Evolutionary conservation across 2,797 vertebrate genomes (phyloP).

Genomic region (Ptychobarbus kaznakovi): DNA sequence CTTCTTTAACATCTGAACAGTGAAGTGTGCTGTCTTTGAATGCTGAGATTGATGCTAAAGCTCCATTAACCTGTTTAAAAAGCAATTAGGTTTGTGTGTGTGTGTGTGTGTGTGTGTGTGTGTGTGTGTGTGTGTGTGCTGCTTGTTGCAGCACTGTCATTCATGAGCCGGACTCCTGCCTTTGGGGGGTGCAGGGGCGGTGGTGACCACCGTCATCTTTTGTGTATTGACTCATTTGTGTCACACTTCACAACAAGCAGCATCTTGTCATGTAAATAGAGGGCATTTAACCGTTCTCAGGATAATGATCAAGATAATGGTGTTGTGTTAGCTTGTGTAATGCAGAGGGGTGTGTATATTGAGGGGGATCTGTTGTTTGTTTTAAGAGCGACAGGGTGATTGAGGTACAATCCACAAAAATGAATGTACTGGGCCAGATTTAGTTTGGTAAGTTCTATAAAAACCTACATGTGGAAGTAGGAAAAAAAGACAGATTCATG

Average conservation of each 20-base stretch:
- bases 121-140: constrained; percentile 43
- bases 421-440: background rate
- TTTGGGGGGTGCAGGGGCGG: constrained; percentile 31
- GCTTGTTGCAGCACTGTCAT: constrained; percentile 26
- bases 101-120: background rate
- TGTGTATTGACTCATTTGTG: constrained; percentile 38
- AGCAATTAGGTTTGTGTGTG: constrained; percentile 3
- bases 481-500: background rate
- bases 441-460: background rate
- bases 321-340: constrained; percentile 48
- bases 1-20: background rate
- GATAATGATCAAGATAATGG: constrained; percentile 33
- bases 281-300: constrained; percentile 44
- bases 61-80: constrained; percentile 38
- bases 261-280: constrained; percentile 58
- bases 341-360: constrained; percentile 2
- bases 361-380: constrained; percentile 41
- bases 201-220: constrained; percentile 42
- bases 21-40: background rate
- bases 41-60: background rate
- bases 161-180: constrained; percentile 33
- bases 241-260: constrained; percentile 50
- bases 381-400: constrained; percentile 12
- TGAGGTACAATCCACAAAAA: constrained; percentile 5
- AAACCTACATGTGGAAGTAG: background rate